Conservation (phyloP, 2,113 vertebrate species). For the Penelope pileata region DNA sequence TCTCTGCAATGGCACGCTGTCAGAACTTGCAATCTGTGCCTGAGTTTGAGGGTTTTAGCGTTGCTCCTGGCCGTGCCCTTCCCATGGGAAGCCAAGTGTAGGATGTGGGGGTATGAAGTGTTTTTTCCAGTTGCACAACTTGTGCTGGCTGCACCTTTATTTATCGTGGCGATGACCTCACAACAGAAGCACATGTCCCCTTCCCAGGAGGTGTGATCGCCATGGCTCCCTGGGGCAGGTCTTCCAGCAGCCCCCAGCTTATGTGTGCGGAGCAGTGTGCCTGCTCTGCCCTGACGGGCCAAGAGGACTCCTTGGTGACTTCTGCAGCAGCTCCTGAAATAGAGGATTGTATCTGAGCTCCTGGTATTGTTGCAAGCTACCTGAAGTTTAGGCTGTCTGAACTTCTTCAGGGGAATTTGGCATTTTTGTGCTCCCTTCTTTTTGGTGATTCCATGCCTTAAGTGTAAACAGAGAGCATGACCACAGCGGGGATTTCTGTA, state of each 20-base stretch:
- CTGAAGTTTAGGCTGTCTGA: not conserved
- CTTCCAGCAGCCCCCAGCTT: not conserved
- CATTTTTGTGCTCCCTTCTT: not conserved
- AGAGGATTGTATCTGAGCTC: accelerated
- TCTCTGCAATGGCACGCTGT: not conserved
- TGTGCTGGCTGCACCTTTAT: constrained; percentile 64
- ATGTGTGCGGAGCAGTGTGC: not conserved
- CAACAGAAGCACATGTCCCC: not conserved
- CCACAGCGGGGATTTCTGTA: not conserved
- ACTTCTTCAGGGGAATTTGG: not conserved
- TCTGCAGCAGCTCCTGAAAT: not conserved
- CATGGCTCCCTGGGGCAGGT: not conserved
- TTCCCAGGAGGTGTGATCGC: not conserved
- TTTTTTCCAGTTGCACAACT: constrained; percentile 66
- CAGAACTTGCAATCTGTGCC: not conserved
- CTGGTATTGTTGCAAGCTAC: not conserved
- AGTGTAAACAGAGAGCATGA: not conserved
- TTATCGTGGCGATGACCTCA: constrained; percentile 64
- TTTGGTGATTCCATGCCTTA: not conserved
- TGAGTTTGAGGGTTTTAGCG: not conserved
- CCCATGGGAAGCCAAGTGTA: constrained; percentile 15
- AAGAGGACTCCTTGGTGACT: not conserved
- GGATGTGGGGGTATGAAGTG: constrained; percentile 44
- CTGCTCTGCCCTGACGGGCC: not conserved
- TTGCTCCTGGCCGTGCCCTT: not conserved